phyloP scores from a whole-genome alignment of 2,113 vertebrate genomes.

The Tringa solitaria region DNA sequence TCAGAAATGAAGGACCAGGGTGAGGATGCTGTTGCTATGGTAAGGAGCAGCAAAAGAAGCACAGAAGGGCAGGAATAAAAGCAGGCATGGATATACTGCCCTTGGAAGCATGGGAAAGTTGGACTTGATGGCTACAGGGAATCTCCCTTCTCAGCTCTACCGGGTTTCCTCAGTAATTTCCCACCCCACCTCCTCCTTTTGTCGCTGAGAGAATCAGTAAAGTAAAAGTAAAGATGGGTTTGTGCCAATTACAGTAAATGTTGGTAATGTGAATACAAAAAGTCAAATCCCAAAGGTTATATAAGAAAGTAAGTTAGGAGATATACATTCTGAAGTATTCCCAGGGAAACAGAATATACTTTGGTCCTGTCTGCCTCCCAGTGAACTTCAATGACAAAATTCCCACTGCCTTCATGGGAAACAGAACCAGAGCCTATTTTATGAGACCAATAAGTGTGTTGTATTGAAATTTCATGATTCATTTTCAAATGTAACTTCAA shows the following conservation, averaged over 20 bases:
- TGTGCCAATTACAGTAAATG: not conserved
- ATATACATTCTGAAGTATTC: not conserved
- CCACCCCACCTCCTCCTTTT: not conserved
- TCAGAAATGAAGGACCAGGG: not conserved
- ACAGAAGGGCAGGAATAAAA: not conserved
- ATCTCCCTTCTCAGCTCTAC: not conserved
- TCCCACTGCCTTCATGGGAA: not conserved
- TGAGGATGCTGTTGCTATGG: not conserved
- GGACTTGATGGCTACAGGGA: not conserved
- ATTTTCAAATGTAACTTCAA: not conserved
- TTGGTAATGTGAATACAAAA: not conserved
- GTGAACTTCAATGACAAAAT: not conserved
- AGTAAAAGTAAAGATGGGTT: not conserved
- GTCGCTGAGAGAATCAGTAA: not conserved
- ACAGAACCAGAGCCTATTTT: not conserved
- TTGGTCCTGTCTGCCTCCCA: not conserved
- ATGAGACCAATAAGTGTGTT: not conserved
- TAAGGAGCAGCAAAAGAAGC: not conserved
- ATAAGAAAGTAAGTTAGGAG: not conserved
- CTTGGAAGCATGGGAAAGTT: not conserved
- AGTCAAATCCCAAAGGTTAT: not conserved
- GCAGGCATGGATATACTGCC: fast-evolving
- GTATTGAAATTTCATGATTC: not conserved
- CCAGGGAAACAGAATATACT: not conserved
- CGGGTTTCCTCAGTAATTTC: not conserved